Evolutionary conservation across 2,113 vertebrate genomes (phyloP).

Genomic region (Aleadryas rufinucha): DNA sequence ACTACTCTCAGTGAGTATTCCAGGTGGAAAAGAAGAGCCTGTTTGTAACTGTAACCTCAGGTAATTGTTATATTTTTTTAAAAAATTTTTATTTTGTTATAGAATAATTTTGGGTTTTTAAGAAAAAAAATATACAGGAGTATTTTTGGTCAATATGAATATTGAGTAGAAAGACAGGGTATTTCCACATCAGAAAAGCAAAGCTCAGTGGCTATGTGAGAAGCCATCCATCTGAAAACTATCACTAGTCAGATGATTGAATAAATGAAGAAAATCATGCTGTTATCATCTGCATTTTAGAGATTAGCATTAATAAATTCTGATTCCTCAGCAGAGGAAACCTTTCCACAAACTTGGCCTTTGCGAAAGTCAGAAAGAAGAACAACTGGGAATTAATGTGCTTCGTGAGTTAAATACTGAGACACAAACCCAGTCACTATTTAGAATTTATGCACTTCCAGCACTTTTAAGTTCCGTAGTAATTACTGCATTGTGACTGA

Average conservation of each 20-base stretch:
- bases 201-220: neutral
- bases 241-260: neutral
- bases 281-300: neutral
- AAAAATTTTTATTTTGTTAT: neutral
- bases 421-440: neutral
- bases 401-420: neutral
- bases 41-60: neutral
- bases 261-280: neutral
- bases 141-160: neutral
- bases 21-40: neutral
- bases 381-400: neutral
- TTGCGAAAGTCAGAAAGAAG: slow-evolving; percentile 22
- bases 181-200: neutral
- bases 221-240: neutral
- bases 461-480: neutral
- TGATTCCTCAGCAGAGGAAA: slow-evolving; percentile 3
- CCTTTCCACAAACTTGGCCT: slow-evolving; percentile 27
- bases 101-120: neutral
- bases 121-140: neutral
- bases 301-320: slow-evolving; percentile 14
- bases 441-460: neutral
- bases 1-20: neutral
- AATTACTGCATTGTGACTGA: neutral
- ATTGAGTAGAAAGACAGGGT: neutral
- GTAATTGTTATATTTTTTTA: neutral